These are phyloP conservation scores for Anhinga rufa DNA, from an alignment of 2,113 vertebrate genomes.

Conservation along the genomic window DNA sequence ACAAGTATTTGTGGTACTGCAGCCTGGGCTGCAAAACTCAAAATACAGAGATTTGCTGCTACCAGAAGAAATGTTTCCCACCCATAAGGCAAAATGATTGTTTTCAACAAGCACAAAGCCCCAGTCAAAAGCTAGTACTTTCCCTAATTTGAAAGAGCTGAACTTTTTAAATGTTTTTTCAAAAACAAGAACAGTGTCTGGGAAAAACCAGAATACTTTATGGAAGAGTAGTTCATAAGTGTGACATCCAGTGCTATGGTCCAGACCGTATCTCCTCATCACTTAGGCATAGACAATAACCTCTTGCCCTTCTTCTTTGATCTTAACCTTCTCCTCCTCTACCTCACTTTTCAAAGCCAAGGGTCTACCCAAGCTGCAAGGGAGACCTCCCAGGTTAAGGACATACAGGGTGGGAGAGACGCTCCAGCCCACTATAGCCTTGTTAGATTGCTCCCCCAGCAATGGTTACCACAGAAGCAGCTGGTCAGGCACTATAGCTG, in stretches of 20 bases:
- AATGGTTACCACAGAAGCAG: neutral
- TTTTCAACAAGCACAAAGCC: neutral
- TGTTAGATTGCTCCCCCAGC: neutral
- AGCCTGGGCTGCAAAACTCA: neutral
- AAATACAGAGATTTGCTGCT: neutral
- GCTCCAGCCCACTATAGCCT: neutral
- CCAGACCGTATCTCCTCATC: neutral
- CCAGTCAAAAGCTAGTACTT: neutral
- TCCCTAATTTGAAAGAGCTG: neutral
- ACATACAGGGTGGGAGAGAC: accelerated
- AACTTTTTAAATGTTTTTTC: neutral
- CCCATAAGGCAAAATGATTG: neutral
- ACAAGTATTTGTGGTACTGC: neutral
- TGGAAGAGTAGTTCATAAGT: neutral
- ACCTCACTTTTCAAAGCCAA: neutral
- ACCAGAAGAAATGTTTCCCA: neutral
- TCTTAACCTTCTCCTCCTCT: neutral
- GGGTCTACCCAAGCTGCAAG: neutral
- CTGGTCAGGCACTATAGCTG: neutral
- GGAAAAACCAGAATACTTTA: neutral
- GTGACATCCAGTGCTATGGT: neutral
- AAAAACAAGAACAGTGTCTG: neutral
- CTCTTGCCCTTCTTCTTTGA: neutral
- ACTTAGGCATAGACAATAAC: neutral
- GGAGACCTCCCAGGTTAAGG: neutral